Percentiles rank a stretch among this genome's conserved stretches.
These are phyloP conservation scores for Callionymus lyra DNA, from an alignment of 2,113 vertebrate species.

Conservation along the genomic window DNA sequence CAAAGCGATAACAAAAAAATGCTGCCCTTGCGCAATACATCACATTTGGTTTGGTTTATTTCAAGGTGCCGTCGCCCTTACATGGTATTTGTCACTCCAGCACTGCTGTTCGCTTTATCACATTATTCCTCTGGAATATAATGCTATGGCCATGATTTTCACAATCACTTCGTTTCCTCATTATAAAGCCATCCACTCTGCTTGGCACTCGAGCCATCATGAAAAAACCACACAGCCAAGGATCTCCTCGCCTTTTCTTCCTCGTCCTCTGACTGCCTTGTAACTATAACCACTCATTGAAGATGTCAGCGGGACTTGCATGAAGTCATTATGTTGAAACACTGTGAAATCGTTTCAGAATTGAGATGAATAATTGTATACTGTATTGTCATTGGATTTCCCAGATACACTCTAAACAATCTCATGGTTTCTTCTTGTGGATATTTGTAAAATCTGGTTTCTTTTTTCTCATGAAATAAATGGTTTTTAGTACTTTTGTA, in stretches of 20 bases:
- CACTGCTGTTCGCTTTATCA: neutral
- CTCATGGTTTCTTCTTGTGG: too few species aligned
- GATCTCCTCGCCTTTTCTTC: constrained; percentile 1
- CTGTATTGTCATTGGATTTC: too few species aligned
- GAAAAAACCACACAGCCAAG: constrained; percentile 12
- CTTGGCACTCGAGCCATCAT: constrained; percentile 20
- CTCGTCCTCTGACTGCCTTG: constrained; percentile 19
- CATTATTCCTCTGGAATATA: constrained; percentile 26
- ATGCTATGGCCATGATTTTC: constrained; percentile 48
- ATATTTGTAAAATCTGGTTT: too few species aligned
- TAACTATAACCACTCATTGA: constrained; percentile 29
- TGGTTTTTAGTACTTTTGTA: too few species aligned
- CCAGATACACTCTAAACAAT: too few species aligned
- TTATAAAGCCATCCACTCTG: constrained; percentile 42
- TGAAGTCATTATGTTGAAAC: constrained; percentile 35
- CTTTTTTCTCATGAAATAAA: too few species aligned
- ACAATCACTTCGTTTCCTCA: constrained; percentile 44
- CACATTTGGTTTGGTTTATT: too few species aligned
- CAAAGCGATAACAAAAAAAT: too few species aligned
- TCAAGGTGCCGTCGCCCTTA: too few species aligned
- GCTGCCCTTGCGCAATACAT: too few species aligned
- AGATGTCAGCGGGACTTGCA: constrained; percentile 24
- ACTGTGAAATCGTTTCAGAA: constrained; percentile 22
- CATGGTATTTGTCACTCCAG: too few species aligned
- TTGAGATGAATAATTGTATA: constrained; percentile 9